phyloP scores from a whole-genome alignment of 2,113 vertebrate genomes.

The Pachypanchax playfairii region DNA sequence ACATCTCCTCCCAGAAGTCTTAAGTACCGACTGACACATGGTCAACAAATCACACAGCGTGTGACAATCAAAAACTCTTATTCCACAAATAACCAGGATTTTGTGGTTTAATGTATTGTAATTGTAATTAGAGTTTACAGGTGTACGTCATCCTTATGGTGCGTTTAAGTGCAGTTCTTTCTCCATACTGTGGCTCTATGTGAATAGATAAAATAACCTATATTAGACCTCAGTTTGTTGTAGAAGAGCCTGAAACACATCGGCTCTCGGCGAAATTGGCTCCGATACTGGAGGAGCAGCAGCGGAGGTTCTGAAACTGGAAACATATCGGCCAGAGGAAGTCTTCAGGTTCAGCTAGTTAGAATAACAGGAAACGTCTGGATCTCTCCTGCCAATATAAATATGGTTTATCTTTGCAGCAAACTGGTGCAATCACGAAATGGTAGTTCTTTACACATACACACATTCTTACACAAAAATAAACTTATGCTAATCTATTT shows the following conservation, averaged over 20 bases:
- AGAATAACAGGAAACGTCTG: slow-evolving; percentile 57
- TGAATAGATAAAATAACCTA: neutral
- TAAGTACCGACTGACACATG: no score
- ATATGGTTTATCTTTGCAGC: slow-evolving; percentile 37
- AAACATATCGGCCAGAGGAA: slow-evolving; percentile 41
- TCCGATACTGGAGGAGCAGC: neutral
- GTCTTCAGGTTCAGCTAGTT: slow-evolving; percentile 32
- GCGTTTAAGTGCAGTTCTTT: neutral
- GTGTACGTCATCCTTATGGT: neutral
- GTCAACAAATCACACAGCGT: no score
- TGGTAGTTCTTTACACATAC: slow-evolving; percentile 10
- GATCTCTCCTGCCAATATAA: slow-evolving; percentile 42
- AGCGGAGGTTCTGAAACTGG: slow-evolving; percentile 7
- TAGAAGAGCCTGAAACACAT: neutral
- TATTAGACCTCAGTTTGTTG: neutral
- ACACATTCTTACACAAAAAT: slow-evolving; percentile 20
- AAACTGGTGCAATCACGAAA: slow-evolving; percentile 13
- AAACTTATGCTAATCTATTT: slow-evolving; percentile 40
- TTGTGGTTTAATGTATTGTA: no score
- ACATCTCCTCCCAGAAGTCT: no score
- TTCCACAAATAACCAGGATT: no score
- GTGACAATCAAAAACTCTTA: no score
- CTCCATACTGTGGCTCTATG: neutral
- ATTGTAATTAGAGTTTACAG: no score
- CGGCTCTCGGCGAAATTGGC: slow-evolving; percentile 18